Evolutionary conservation across 2,797 vertebrate species (phyloP).

Genomic region (Micrastur ruficollis): DNA sequence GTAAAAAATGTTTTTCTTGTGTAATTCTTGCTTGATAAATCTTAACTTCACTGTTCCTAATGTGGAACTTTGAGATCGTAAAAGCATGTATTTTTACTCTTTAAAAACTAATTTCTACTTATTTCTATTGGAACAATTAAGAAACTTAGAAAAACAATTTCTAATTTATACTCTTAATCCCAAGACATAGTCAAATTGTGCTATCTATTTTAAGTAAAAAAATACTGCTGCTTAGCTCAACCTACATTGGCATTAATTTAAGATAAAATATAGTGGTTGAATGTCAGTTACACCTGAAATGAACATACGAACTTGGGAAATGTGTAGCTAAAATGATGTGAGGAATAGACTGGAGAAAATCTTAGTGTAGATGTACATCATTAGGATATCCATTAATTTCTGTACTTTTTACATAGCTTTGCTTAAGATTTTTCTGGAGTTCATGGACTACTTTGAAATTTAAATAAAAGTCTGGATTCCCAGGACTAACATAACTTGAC

Average conservation of each 20-base stretch:
- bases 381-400: background rate
- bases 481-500: background rate
- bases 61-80: background rate
- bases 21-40: background rate
- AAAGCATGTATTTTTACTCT: background rate
- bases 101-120: background rate
- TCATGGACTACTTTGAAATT: background rate
- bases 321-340: background rate
- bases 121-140: background rate
- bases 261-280: background rate
- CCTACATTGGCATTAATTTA: background rate
- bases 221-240: background rate
- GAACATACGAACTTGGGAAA: background rate
- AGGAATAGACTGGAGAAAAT: background rate
- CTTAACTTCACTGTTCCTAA: background rate
- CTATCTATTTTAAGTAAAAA: background rate
- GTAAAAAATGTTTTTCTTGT: background rate
- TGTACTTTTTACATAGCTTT: background rate
- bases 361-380: background rate
- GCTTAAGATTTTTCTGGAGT: background rate
- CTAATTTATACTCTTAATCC: background rate
- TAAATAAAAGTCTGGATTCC: background rate
- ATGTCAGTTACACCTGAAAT: background rate
- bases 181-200: background rate
- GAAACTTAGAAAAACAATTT: background rate